phyloP scores from a whole-genome alignment of 2,113 vertebrate species.

The Melospiza melodia region DNA sequence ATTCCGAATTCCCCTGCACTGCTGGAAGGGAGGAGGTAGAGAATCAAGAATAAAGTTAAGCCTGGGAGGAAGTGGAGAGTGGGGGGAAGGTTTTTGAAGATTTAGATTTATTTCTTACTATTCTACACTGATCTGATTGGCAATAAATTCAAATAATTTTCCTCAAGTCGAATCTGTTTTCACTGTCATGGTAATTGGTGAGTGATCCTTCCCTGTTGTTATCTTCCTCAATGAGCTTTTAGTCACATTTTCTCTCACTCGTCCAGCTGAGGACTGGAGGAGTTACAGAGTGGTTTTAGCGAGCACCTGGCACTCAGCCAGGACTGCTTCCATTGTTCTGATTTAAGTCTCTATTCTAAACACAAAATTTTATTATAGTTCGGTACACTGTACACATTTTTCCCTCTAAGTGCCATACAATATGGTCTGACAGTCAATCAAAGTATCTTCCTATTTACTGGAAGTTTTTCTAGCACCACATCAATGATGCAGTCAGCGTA shows the following conservation, averaged over 20 bases:
- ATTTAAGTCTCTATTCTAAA: background rate
- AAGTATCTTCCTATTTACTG: background rate
- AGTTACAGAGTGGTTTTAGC: background rate
- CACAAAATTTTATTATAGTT: background rate
- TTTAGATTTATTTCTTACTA: background rate
- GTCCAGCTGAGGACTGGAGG: background rate
- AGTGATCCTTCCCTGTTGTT: background rate
- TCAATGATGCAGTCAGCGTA: slow-evolving; percentile 24
- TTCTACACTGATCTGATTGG: background rate
- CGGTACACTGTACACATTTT: background rate
- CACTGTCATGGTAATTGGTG: background rate
- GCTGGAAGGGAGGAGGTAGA: background rate
- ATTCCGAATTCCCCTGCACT: fast-evolving
- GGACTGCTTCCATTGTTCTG: background rate
- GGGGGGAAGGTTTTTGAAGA: background rate
- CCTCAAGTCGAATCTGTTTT: background rate
- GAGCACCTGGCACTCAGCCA: background rate
- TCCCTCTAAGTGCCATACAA: background rate
- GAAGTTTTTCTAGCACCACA: background rate
- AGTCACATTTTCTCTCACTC: background rate
- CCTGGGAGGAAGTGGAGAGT: background rate
- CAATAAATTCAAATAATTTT: background rate
- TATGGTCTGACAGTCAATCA: background rate
- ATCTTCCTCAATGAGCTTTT: background rate
- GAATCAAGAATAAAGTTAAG: background rate